Conservation (phyloP, 2,113 vertebrate genomes). For the Laticauda laticaudata region DNA sequence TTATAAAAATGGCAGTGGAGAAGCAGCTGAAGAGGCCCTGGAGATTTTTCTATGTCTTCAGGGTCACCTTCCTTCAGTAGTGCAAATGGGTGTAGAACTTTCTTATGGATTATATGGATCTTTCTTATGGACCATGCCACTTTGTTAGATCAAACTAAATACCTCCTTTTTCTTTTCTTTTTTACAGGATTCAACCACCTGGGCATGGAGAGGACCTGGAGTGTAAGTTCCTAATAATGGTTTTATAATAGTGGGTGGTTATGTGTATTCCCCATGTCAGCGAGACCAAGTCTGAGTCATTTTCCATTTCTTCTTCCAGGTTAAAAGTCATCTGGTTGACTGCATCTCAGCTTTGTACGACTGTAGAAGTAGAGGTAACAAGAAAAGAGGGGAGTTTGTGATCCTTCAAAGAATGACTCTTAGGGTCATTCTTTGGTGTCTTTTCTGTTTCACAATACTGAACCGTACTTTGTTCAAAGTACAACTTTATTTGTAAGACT, state of each 20-base stretch:
- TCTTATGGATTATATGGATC: neutral
- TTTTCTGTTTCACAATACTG: neutral
- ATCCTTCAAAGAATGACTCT: neutral
- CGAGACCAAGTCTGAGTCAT: neutral
- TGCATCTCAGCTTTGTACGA: constrained; percentile 78
- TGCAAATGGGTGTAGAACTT: no score
- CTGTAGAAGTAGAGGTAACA: constrained; percentile 79
- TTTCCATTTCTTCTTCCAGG: constrained; percentile 44
- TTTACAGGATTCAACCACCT: constrained; percentile 67
- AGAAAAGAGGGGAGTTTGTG: neutral
- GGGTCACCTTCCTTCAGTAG: no score
- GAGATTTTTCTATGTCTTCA: no score
- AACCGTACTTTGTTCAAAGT: neutral
- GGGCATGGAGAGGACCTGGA: constrained; percentile 72
- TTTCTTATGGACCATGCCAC: neutral
- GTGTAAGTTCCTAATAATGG: constrained; percentile 62
- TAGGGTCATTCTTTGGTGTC: neutral
- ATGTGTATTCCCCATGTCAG: neutral
- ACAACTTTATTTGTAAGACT: neutral
- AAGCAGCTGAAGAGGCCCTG: neutral
- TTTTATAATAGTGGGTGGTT: neutral
- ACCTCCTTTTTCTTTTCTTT: neutral
- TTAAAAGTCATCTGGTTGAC: constrained; percentile 80
- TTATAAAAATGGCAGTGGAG: neutral
- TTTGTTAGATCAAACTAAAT: neutral